Evolutionary conservation across 2,888 invertebrate species (phyloP), one percentile per base, ranked within the genome.

Genomic region (Mycogona germanica): DNA sequence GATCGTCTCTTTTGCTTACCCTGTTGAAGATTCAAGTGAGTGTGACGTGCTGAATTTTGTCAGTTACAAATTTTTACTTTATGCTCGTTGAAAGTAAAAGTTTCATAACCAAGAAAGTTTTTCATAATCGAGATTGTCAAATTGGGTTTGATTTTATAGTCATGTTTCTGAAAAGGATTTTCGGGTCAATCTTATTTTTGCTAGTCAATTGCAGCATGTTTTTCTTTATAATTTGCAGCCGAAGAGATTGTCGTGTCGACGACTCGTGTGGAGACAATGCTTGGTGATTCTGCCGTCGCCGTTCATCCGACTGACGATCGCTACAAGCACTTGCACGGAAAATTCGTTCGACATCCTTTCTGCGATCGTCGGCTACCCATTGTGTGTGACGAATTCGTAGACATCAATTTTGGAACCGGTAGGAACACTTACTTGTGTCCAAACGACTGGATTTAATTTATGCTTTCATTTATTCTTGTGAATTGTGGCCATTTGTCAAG

Each of bases 251-350:
- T 89, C 52, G 96, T 99, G 26, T 93, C 97, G 1, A 99, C 98
- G 1, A 99, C 98, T 0, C 83, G 98, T 64, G 82, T 96, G 26
- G 98, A 99, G 75, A 99, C 98, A 1, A 96, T 99, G 89, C 73
- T 98, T 12, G 77, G 97, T 1, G 98, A 99, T 70, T 87, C 91
- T 0, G 98, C 93, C 0, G 84, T 99, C 1, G 97, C 97, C n/a
- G 95, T 99, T 0, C 87, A 99, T 73, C 97, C 98, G 0, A 76
- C 84, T 2, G 95, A 98, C 61, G 64, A 64, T n/a, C 78, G 97
- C 63, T 98, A 95, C 67, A 78, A 77, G 55, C 79, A 81, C 63
- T 72, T 92, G 47, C 79, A 89, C 59, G 93, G 93, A 40, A 86
- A 85, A 72, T 75, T 72, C 62, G 79, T 91, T 1, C 72, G 76